These are phyloP conservation scores for Rhagoletis pomonella DNA, from an alignment of 1,140 invertebrate species.

Conservation along the genomic window DNA sequence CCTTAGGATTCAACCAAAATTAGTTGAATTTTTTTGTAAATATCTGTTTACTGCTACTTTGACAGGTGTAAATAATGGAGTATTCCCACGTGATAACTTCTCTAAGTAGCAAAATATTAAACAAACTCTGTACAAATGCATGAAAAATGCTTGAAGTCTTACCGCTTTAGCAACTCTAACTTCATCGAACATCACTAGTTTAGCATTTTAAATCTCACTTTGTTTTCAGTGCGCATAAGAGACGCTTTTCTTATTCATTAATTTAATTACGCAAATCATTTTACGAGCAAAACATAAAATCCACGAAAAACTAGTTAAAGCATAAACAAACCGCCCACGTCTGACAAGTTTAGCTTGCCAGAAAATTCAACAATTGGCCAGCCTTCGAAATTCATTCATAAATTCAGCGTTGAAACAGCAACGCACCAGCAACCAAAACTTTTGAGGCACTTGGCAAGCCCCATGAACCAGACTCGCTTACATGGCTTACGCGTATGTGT, in stretches of 20 bases:
- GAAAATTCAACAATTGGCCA: background rate
- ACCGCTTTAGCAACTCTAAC: background rate
- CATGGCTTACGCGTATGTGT: background rate
- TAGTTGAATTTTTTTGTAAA: background rate
- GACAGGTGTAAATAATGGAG: slow-evolving; percentile 14
- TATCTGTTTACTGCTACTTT: background rate
- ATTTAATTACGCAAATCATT: slow-evolving; percentile 36
- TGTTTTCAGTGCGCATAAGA: background rate
- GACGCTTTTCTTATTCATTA: background rate
- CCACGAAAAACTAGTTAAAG: background rate
- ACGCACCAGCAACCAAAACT: background rate
- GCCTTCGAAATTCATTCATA: slow-evolving; percentile 32
- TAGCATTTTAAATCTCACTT: background rate
- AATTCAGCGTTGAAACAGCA: background rate
- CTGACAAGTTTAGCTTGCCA: background rate
- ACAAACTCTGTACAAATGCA: background rate
- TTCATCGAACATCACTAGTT: slow-evolving; percentile 20
- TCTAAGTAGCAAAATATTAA: background rate
- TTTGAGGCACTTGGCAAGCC: background rate
- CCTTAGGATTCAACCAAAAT: background rate
- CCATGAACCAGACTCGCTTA: background rate
- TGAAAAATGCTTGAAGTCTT: background rate
- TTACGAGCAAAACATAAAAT: background rate
- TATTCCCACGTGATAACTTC: background rate
- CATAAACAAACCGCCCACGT: slow-evolving; percentile 39